phyloP scores from a whole-genome alignment of 2,888 invertebrate genomes.

The Cerastis rubricosa region DNA sequence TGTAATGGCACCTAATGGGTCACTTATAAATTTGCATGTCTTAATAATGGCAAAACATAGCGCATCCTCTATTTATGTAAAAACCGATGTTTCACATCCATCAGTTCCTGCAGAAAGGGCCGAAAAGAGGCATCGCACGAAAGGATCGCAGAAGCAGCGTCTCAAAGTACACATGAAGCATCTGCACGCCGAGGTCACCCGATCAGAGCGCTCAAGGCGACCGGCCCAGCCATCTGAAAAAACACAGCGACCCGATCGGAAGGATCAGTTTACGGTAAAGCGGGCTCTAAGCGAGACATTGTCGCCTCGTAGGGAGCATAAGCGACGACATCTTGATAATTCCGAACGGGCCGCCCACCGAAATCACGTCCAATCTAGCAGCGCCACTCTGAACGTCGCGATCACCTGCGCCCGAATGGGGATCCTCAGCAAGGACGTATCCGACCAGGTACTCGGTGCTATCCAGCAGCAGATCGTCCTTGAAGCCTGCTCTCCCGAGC shows the following conservation, averaged over 20 bases:
- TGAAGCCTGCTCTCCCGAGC: neutral
- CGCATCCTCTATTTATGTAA: too few relatives aligned
- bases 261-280: neutral
- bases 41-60: too few relatives aligned
- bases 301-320: neutral
- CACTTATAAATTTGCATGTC: too few relatives aligned
- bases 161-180: neutral
- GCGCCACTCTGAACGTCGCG: neutral
- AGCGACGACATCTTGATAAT: neutral
- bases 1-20: too few relatives aligned
- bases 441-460: neutral
- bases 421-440: neutral
- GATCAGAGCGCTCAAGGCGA: neutral
- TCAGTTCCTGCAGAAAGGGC: neutral
- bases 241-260: neutral
- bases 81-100: neutral
- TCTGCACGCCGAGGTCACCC: neutral
- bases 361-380: neutral
- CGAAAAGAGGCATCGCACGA: neutral
- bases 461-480: neutral
- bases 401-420: conserved; percentile 4
- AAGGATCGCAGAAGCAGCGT: neutral
- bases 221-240: too few relatives aligned
- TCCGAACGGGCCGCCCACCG: too few relatives aligned
- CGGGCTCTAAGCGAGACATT: neutral